phyloP scores from a whole-genome alignment of 92 coral and sea anemone species.

The Phenganax subtilis region DNA sequence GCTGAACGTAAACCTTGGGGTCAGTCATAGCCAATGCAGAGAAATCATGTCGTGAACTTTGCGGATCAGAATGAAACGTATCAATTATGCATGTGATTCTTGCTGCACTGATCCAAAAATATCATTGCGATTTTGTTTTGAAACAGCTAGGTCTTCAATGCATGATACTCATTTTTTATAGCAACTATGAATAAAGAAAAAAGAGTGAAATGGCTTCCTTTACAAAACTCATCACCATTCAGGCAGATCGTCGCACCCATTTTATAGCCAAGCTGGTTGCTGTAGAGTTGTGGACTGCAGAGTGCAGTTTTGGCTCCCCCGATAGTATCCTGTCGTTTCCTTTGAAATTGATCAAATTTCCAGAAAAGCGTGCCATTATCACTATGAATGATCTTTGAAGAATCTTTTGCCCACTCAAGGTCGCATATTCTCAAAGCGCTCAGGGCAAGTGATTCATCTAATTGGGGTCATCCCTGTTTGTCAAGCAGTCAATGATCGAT shows the following conservation, averaged over 20 bases:
- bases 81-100: too few relatives aligned
- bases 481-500: neutral
- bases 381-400: neutral
- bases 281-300: constrained; percentile 30
- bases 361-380: neutral
- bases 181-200: too few relatives aligned
- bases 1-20: too few relatives aligned
- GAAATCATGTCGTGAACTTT: too few relatives aligned
- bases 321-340: constrained; percentile 25
- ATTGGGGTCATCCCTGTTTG: neutral
- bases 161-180: too few relatives aligned
- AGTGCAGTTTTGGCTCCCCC: constrained; percentile 25
- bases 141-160: too few relatives aligned
- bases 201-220: constrained; percentile 3
- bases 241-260: constrained; percentile 29
- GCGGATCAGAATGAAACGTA: too few relatives aligned
- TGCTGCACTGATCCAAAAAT: too few relatives aligned
- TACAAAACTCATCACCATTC: constrained; percentile 34
- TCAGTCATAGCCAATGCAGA: too few relatives aligned
- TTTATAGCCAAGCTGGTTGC: constrained; percentile 17
- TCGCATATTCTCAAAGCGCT: neutral
- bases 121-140: too few relatives aligned
- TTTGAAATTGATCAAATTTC: constrained; percentile 7
- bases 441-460: neutral
- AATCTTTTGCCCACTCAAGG: neutral